phyloP scores from a whole-genome alignment of 2,888 invertebrate species.

The Spisula subtruncata region DNA sequence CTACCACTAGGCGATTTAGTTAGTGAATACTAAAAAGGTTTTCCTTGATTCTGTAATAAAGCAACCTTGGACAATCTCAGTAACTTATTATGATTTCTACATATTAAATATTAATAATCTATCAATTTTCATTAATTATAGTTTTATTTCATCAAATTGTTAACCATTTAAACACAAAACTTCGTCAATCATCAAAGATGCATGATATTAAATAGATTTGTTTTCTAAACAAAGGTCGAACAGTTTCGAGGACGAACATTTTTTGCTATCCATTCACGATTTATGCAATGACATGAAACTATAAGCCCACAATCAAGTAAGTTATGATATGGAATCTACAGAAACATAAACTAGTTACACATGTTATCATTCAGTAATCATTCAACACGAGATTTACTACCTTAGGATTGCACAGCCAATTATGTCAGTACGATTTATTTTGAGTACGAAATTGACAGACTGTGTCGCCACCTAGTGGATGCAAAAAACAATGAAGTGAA shows the following conservation, averaged over 20 bases:
- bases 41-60: too few relatives aligned
- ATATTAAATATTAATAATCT: too few relatives aligned
- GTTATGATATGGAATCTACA: neutral
- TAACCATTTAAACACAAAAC: too few relatives aligned
- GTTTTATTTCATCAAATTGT: too few relatives aligned
- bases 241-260: neutral
- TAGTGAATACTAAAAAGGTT: too few relatives aligned
- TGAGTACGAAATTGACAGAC: neutral
- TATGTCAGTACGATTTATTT: neutral
- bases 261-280: neutral
- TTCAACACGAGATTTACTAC: neutral
- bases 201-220: neutral
- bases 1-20: too few relatives aligned
- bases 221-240: neutral
- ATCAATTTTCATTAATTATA: too few relatives aligned
- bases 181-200: too few relatives aligned
- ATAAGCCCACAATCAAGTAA: neutral
- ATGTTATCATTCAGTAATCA: neutral
- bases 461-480: slow-evolving; percentile 22
- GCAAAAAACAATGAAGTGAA: slow-evolving; percentile 28
- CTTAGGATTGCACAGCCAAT: neutral
- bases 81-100: too few relatives aligned
- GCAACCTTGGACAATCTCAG: too few relatives aligned
- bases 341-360: neutral
- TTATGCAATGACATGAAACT: neutral